Evolutionary conservation across 1,140 invertebrate species (phyloP), one percentile per base, ranked within the genome.

Genomic region (Brevipalpus yothersi): DNA sequence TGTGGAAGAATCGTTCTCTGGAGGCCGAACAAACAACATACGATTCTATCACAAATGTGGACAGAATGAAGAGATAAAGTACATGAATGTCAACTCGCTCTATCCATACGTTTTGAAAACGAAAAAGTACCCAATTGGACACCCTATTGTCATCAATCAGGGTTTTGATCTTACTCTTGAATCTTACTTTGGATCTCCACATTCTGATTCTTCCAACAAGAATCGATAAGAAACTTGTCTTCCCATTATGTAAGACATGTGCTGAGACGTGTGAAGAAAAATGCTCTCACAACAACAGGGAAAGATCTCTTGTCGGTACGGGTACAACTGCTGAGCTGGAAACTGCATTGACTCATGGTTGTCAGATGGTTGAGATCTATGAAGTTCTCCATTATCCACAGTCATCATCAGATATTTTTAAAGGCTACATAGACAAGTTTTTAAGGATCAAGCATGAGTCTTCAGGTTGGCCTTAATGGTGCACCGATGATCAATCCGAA

Each of bases 371-470:
- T 7, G 54, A 68, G 19, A 63, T 72, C 19, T 66, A 62, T 49
- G 69, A 73, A 64, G 66, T 73, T 13, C 73, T 70, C 67, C 62
- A 71, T 41, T 70, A 70, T 23, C n/a, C n/a, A n/a, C n/a, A n/a
- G n/a, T n/a, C n/a, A n/a, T n/a, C n/a, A n/a, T n/a, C n/a, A n/a
- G n/a, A n/a, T n/a, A n/a, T n/a, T n/a, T n/a, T n/a, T n/a, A n/a
- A n/a, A n/a, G n/a, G n/a, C n/a, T n/a, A n/a, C n/a, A n/a, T n/a
- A n/a, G n/a, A n/a, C n/a, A n/a, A n/a, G n/a, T n/a, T n/a, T 8
- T 15, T 43, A 8, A 43, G 15, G 15, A 15, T 43, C 42, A 43
- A 43, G 15, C 42, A 43, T 10, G 42, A 43, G 15, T 43, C 42
- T 15, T 10, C 9, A 10, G 42, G 15, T 43, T 43, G 42, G 42